Evolutionary conservation across 2,797 vertebrate genomes (phyloP), one percentile per base, ranked within the genome.

Genomic region (Galaxias olidus): DNA sequence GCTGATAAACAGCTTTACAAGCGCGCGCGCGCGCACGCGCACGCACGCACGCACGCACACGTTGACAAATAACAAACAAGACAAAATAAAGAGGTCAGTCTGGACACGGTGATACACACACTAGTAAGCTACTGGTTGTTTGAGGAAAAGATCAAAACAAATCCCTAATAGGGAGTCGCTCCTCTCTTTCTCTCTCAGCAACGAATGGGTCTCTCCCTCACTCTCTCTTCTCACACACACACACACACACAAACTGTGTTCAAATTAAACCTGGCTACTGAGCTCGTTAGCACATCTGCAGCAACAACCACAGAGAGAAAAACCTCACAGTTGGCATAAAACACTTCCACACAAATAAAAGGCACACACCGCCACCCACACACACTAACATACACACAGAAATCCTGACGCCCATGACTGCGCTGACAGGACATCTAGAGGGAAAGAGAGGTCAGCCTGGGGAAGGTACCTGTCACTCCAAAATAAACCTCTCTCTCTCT

Each of bases 331-430:
- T 30, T 30, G 30, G 30, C 30, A 30, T 6, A 30, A 30, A 30
- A 30, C 2, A 2, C 2, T 30, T 30, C 3, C 30, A 72, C 59
- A 54, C 19, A 8, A 13, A 1, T 20, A 12, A 30, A 30, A 53
- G 5, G 20, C 15, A 15, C 52, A 56, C 46, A 56, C 30, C 19
- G 18, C 52, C 51, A 61, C 60, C 46, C 55, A 65, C 57, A 58
- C 20, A 9, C 51, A 52, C 44, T 42, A 18, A 58, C 48, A 19
- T 45, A 56, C 56, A 62, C 41, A 55, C 30, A 63, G 40, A 48
- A 14, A 17, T 11, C 40, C 19, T 14, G 50, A 64, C 12, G 55
- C 18, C 46, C 51, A 55, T 18, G 30, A 42, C n/a, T 42, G 54
- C 41, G 41, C 43, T 30, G 42, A n/a, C 41, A 19, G 10, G 15